Conservation (phyloP, 2,797 vertebrate genomes). For the Coccyzus lansbergi region DNA sequence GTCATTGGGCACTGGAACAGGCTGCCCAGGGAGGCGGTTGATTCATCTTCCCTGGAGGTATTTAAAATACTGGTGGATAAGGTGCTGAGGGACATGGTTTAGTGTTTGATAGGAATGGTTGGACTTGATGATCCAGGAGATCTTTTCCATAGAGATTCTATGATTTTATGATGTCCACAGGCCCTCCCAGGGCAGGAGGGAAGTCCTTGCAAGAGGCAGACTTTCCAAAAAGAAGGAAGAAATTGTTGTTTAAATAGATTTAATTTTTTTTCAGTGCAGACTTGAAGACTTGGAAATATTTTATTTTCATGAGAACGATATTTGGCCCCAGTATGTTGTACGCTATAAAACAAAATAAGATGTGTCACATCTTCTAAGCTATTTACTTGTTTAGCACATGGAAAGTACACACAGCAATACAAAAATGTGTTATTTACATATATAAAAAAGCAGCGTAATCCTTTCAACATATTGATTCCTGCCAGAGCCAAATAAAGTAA, state of each 20-base stretch:
- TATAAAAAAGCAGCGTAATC: background rate
- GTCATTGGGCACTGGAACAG: no score
- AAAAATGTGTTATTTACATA: background rate
- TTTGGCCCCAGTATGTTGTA: background rate
- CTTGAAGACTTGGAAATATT: background rate
- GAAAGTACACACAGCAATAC: background rate
- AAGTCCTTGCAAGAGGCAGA: fast-evolving
- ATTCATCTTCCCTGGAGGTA: no score
- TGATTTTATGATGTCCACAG: no score
- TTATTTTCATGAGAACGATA: background rate
- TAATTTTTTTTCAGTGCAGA: background rate
- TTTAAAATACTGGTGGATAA: no score
- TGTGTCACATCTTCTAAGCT: background rate
- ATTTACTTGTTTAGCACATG: background rate
- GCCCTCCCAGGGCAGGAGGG: background rate
- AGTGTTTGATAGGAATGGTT: no score
- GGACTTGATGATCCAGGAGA: no score
- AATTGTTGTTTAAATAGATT: background rate
- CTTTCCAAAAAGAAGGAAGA: background rate
- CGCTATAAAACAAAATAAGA: background rate
- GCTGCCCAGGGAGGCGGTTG: no score
- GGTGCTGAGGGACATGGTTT: no score
- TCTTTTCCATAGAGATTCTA: no score
- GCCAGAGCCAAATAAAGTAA: background rate
- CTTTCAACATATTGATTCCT: background rate